phyloP scores from a whole-genome alignment of 1,140 invertebrate species.

The Cherax destructor region DNA sequence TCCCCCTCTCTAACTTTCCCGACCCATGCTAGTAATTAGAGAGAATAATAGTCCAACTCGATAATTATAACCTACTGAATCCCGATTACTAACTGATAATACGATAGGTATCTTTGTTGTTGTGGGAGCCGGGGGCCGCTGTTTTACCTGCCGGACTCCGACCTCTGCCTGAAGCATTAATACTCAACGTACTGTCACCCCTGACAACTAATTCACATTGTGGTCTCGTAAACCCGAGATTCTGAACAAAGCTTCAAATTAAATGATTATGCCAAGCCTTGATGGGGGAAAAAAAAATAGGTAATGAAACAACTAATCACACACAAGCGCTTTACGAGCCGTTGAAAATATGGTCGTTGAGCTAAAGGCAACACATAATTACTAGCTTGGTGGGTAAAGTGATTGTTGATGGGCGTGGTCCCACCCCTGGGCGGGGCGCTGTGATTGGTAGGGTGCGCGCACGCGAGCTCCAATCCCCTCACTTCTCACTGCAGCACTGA shows the following conservation, averaged over 20 bases:
- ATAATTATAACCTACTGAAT: slow-evolving; percentile 53
- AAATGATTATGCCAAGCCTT: not conserved
- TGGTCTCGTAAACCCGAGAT: not conserved
- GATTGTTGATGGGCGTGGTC: slow-evolving; percentile 66
- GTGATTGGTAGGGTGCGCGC: slow-evolving; percentile 57
- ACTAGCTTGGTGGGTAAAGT: slow-evolving; percentile 53
- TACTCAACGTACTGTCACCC: not conserved
- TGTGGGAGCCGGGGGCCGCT: not conserved
- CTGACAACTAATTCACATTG: not conserved
- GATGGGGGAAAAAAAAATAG: not conserved
- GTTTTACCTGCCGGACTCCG: not conserved
- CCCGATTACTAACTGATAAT: slow-evolving; percentile 53
- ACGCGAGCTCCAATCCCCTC: slow-evolving; percentile 41
- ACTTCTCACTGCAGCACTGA: slow-evolving; percentile 52
- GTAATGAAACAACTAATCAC: slow-evolving; percentile 53
- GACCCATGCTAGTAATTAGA: slow-evolving; percentile 7
- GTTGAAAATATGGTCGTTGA: slow-evolving; percentile 50
- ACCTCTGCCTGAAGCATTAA: not conserved
- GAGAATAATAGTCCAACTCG: slow-evolving; percentile 28
- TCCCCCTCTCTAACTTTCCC: slow-evolving; percentile 8
- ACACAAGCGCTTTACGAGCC: slow-evolving; percentile 25
- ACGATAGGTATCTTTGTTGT: slow-evolving; percentile 22
- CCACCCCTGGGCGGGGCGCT: slow-evolving; percentile 61
- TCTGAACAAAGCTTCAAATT: not conserved
- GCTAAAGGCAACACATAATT: slow-evolving; percentile 57